Evolutionary conservation across 2,113 vertebrate genomes (phyloP), one percentile per base, ranked within the genome.

Genomic region (Acanthisitta chloris): DNA sequence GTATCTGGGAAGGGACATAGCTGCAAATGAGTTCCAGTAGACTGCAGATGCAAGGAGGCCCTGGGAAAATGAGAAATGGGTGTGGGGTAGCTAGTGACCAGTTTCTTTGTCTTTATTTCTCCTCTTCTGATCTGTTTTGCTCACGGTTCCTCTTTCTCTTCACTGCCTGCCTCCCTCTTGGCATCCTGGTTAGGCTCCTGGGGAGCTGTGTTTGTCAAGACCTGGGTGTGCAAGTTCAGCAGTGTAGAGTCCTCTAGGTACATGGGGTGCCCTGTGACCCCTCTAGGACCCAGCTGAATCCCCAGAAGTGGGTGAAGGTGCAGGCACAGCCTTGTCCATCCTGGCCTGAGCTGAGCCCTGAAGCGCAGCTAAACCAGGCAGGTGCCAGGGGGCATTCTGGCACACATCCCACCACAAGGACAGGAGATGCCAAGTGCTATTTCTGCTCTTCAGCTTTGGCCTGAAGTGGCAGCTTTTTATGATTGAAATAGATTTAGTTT

Each of bases 201-300:
- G 33, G 1, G 13, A 4, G 8, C 17, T 62, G 12, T n/a, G 33
- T 28, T 49, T 55, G 13, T 29, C 28, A n/a, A 0, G 3, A 34
- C 4, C 42, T 0, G 0, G 12, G 29, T 33, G 40, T 28, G 14
- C 29, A 54, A 71, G 34, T n/a, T 24, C 52, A 51, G 24, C 0
- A 0, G 13, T 1, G 1, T 9, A 54, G 70, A 85, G 18, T 10
- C 25, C 43, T 64, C 40, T 25, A 45, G 14, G 23, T 26, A 16
- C 21, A 26, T 84, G 51, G 24, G 18, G 8, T 74, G 34, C 20
- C 58, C 62, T 4, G 5, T 79, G 42, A 42, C 17, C n/a, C 21
- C 40, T 67, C 54, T 45, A 45, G 57, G 20, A 70, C 14, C 3
- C 61, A 85, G 38, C 11, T 51, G 55, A 89, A 46, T 31, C 23